Conservation (phyloP, 1,140 invertebrate species). For the Leptopilina clavipes region DNA sequence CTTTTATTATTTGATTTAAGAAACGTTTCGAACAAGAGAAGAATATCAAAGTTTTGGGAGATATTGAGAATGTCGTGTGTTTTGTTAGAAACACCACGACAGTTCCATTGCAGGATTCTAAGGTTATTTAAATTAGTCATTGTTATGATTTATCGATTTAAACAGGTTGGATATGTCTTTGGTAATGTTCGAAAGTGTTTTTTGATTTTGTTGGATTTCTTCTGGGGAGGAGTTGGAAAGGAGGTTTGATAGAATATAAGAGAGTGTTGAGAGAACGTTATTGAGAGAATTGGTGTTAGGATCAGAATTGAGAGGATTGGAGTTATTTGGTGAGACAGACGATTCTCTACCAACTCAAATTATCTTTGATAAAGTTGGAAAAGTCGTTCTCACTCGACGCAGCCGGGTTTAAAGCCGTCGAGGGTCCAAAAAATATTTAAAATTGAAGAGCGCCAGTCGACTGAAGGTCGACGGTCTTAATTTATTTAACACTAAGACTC, state of each 20-base stretch:
- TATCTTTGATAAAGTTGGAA: no score
- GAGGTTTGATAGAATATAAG: background rate
- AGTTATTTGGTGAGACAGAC: no score
- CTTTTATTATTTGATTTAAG: background rate
- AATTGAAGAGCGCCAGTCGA: no score
- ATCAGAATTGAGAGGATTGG: background rate
- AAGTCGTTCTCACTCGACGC: no score
- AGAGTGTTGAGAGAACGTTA: no score
- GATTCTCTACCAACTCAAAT: no score
- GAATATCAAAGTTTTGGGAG: background rate
- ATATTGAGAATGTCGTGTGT: background rate
- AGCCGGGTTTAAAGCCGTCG: no score
- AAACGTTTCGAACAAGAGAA: background rate
- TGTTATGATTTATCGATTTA: background rate
- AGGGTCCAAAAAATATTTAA: no score
- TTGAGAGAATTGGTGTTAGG: background rate
- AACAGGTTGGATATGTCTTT: background rate
- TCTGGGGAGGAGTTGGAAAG: background rate
- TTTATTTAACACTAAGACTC: no score
- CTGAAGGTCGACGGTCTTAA: no score
- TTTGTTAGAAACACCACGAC: background rate
- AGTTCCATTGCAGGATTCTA: background rate
- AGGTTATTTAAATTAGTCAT: background rate
- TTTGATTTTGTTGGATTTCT: background rate
- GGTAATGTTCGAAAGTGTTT: background rate